Evolutionary conservation across 2,113 vertebrate genomes (phyloP).

Genomic region (Donacobius atricapilla): DNA sequence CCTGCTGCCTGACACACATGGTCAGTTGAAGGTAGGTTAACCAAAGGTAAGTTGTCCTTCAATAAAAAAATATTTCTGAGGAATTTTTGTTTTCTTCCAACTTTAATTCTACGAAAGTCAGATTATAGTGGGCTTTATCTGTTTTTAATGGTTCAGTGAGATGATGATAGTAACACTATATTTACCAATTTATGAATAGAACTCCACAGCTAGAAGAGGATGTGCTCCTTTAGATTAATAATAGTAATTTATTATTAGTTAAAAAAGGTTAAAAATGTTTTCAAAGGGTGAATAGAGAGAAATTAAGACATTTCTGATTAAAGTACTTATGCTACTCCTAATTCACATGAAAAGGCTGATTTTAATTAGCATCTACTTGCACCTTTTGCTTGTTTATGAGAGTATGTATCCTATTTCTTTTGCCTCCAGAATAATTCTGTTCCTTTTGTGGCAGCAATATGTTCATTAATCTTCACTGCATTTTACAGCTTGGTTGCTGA

Average conservation of each 20-base stretch:
- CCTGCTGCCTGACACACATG: background rate
- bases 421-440: background rate
- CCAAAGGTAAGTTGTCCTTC: background rate
- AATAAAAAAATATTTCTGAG: background rate
- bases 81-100: background rate
- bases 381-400: background rate
- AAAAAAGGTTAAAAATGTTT: background rate
- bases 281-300: background rate
- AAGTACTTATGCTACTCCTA: background rate
- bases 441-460: background rate
- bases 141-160: background rate
- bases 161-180: background rate
- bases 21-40: background rate
- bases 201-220: background rate
- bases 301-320: background rate
- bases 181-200: background rate
- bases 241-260: background rate
- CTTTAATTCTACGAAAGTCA: background rate
- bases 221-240: background rate
- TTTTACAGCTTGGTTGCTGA: conserved; percentile 88
- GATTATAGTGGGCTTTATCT: background rate
- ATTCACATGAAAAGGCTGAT: background rate
- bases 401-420: background rate
- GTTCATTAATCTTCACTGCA: background rate
- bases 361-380: background rate